Conservation (phyloP, 1,140 invertebrate species). For the Papilio xuthus region DNA sequence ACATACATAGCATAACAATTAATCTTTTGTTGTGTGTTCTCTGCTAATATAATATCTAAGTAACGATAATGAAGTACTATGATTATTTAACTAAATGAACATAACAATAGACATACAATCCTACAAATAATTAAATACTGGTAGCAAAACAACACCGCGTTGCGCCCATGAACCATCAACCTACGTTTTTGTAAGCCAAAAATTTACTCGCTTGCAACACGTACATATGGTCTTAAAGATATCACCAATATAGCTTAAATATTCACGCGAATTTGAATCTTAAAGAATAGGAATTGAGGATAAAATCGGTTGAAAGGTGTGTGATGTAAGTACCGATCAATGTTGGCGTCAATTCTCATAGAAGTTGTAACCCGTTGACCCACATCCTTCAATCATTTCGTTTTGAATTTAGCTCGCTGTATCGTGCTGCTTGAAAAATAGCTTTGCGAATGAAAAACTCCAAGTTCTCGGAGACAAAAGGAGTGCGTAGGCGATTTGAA, state of each 20-base stretch:
- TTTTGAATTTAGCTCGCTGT: slow-evolving; percentile 53
- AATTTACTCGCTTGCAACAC: slow-evolving; percentile 53
- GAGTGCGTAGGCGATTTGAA: slow-evolving; percentile 72
- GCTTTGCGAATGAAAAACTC: slow-evolving; percentile 68
- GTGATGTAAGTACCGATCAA: slow-evolving; percentile 37
- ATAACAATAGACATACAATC: slow-evolving; percentile 14
- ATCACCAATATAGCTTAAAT: slow-evolving; percentile 33
- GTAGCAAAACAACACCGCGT: slow-evolving; percentile 53
- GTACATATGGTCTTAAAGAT: slow-evolving; percentile 38
- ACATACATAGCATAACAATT: neutral
- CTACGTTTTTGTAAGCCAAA: slow-evolving; percentile 46
- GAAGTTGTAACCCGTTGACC: slow-evolving; percentile 63
- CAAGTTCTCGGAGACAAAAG: slow-evolving; percentile 75
- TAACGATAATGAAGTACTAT: neutral
- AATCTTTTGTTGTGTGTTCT: neutral
- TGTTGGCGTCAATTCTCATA: slow-evolving; percentile 40
- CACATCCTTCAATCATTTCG: slow-evolving; percentile 72
- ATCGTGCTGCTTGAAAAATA: slow-evolving; percentile 72
- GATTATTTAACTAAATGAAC: neutral
- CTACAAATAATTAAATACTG: slow-evolving; percentile 52
- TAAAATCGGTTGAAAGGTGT: slow-evolving; percentile 36
- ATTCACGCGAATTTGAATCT: slow-evolving; percentile 42
- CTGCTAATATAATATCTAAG: neutral
- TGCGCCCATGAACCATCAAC: slow-evolving; percentile 58
- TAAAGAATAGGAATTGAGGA: slow-evolving; percentile 38